These are phyloP conservation scores for Drosophila sechellia DNA, from an alignment of 1,140 invertebrate genomes.

Conservation along the genomic window DNA sequence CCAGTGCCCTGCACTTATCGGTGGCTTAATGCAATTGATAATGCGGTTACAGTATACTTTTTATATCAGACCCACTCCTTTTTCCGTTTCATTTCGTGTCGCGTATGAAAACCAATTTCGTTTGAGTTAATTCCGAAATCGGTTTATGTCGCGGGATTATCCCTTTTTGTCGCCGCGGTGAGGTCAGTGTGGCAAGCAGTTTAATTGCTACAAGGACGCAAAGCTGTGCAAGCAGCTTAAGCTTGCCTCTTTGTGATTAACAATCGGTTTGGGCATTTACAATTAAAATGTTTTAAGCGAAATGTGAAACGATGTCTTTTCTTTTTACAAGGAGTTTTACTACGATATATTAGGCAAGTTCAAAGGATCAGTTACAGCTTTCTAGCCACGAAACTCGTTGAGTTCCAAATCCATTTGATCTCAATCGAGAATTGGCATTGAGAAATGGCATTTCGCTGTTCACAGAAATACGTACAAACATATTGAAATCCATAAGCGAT, in stretches of 20 bases:
- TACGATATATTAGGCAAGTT: no score
- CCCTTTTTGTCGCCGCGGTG: constrained; percentile 16
- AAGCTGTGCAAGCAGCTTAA: not conserved
- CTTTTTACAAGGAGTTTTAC: no score
- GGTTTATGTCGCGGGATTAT: constrained; percentile 32
- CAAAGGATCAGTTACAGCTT: no score
- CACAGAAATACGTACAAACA: not conserved
- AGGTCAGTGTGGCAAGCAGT: constrained; percentile 10
- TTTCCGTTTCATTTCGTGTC: constrained; percentile 3
- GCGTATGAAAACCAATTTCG: constrained; percentile 18
- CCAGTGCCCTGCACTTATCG: constrained; percentile 29
- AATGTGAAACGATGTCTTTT: no score
- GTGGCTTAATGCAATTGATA: constrained; percentile 45
- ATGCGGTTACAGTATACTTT: constrained; percentile 35
- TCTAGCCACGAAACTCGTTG: not conserved
- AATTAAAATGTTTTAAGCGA: no score
- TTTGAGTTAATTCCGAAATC: constrained; percentile 36
- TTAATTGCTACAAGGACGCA: not conserved
- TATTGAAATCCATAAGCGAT: not conserved
- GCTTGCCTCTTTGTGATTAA: not conserved
- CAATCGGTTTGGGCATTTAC: not conserved
- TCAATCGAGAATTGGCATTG: constrained; percentile 17
- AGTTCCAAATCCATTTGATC: not conserved
- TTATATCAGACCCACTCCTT: not conserved
- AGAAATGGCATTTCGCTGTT: not conserved